Percentiles rank a stretch among this genome's conserved stretches.
phyloP scores from a whole-genome alignment of 2,113 vertebrate species.

The Strigops habroptila region DNA sequence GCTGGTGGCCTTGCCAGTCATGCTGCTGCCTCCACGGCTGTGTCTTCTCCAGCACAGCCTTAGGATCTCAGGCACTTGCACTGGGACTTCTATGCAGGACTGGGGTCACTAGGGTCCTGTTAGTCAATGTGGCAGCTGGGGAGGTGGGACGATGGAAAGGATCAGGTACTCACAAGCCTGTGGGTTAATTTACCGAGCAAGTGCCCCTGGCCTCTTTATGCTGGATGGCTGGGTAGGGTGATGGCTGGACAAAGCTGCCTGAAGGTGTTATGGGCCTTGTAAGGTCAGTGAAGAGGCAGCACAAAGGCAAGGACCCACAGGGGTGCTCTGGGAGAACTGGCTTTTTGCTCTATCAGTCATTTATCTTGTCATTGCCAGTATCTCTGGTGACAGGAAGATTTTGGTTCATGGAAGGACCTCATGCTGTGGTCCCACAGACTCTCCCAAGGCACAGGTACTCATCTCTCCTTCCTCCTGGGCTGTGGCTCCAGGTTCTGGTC shows the following conservation, averaged over 20 bases:
- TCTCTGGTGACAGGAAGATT: background rate
- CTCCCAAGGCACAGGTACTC: accelerated
- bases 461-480: too few relatives aligned
- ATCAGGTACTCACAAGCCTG: too few relatives aligned
- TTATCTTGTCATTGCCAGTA: background rate
- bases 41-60: constrained; percentile 77
- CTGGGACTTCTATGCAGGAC: constrained; percentile 70
- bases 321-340: background rate
- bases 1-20: too few relatives aligned
- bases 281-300: background rate
- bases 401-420: background rate
- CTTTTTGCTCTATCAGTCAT: background rate
- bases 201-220: background rate
- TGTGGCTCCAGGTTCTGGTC: background rate
- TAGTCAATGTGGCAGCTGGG: background rate
- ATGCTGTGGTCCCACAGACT: background rate
- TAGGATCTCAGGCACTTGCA: constrained; percentile 67
- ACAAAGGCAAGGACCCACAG: background rate
- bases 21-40: constrained; percentile 74
- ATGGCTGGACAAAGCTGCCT: background rate
- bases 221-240: too few relatives aligned
- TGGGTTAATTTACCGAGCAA: background rate
- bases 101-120: constrained; percentile 70
- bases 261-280: background rate
- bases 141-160: background rate